Conservation (phyloP, 2,113 vertebrate genomes). For the Meleagris gallopavo region DNA sequence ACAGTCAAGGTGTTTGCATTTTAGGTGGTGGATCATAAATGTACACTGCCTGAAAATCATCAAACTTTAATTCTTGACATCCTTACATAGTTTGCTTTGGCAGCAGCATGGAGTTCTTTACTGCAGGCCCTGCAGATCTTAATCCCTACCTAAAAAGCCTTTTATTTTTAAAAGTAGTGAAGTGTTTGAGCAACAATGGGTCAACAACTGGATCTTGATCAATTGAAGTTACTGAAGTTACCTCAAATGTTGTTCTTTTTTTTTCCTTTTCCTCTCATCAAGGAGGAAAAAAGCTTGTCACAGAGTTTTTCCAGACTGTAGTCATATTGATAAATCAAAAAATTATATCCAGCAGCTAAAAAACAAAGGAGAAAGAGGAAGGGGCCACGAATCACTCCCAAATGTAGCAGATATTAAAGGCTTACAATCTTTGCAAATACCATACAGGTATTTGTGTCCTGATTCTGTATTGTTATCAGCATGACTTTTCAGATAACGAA, state of each 20-base stretch:
- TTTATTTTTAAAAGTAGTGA: not conserved
- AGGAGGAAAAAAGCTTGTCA: not conserved
- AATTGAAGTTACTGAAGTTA: not conserved
- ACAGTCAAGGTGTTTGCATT: not conserved
- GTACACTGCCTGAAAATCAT: not conserved
- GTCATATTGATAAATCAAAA: not conserved
- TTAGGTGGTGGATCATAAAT: not conserved
- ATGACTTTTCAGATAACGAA: not conserved
- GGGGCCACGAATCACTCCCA: not conserved
- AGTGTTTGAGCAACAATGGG: not conserved
- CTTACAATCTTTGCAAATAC: not conserved
- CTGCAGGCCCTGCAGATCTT: not conserved
- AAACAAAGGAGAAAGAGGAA: not conserved
- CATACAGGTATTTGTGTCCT: not conserved
- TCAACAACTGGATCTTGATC: not conserved
- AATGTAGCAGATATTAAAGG: slow-evolving; percentile 18
- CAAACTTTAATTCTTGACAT: not conserved
- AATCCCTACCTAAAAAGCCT: not conserved
- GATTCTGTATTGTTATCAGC: not conserved
- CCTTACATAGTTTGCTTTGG: not conserved
- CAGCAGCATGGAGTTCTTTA: not conserved
- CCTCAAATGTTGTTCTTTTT: not conserved
- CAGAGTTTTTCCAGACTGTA: not conserved
- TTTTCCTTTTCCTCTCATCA: not conserved
- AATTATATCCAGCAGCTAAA: not conserved